A percentile compares a stretch with the other conserved stretches of the same genome.
Conservation (phyloP, 2,113 vertebrate genomes). For the Chloropsis cyanopogon region DNA sequence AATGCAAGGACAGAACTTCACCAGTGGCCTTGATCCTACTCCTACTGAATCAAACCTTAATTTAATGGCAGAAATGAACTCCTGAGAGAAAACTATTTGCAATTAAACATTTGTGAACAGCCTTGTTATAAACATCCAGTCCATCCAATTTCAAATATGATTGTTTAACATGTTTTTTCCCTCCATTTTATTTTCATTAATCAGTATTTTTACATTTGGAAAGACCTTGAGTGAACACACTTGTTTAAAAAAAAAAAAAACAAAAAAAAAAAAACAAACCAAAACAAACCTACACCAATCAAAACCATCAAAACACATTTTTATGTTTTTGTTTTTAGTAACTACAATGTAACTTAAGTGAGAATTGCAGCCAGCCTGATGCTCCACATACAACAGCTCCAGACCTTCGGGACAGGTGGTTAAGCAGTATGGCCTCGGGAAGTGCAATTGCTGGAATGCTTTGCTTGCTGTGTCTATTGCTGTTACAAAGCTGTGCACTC, state of each 20-base stretch:
- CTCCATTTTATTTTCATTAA: neutral
- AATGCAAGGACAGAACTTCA: neutral
- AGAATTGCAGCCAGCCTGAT: neutral
- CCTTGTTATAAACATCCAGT: neutral
- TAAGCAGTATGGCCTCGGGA: rapidly evolving
- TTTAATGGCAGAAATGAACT: neutral
- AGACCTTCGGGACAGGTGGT: neutral
- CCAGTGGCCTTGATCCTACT: neutral
- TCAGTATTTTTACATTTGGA: neutral
- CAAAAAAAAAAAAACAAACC: no score
- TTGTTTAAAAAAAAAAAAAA: neutral
- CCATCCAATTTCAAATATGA: neutral
- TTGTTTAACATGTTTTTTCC: neutral
- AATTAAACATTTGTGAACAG: neutral
- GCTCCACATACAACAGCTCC: neutral
- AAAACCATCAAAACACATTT: neutral
- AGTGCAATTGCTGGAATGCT: neutral
- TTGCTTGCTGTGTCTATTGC: neutral
- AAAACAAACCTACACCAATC: neutral
- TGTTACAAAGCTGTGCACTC: neutral
- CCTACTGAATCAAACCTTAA: neutral
- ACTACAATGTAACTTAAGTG: neutral
- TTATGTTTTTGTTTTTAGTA: neutral
- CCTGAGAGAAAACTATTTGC: neutral
- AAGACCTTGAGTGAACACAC: neutral